These are phyloP conservation scores for Axinella damicornis DNA, from an alignment of 37 sponge, comb jelly and placozoan genomes.

Conservation along the genomic window DNA sequence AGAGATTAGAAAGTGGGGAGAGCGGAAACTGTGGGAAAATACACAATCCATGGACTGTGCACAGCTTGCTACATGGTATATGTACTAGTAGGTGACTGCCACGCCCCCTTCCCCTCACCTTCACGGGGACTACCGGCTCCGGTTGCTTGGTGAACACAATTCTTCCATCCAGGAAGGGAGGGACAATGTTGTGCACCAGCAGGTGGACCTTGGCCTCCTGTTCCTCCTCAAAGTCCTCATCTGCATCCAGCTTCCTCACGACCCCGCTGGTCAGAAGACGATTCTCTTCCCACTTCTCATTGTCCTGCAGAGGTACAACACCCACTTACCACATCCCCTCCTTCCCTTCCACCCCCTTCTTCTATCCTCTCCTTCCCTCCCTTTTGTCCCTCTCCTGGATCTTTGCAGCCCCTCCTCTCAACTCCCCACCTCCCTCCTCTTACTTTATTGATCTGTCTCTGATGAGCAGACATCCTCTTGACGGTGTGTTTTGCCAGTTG, in stretches of 20 bases:
- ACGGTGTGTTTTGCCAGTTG: slow-evolving; percentile 84
- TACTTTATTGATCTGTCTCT: slow-evolving; percentile 94
- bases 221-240: slow-evolving; percentile 96
- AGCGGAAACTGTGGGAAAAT: too few relatives aligned
- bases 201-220: slow-evolving; percentile 91
- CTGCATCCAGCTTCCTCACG: slow-evolving; percentile 73
- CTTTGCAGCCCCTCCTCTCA: neutral
- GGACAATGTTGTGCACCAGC: slow-evolving; percentile 98
- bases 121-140: slow-evolving; percentile 49
- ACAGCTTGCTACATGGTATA: too few relatives aligned
- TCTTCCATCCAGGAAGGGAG: slow-evolving; percentile 98
- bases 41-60: too few relatives aligned
- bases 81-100: neutral
- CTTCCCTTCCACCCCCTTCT: too few relatives aligned
- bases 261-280: slow-evolving; percentile 96
- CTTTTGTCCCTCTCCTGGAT: neutral
- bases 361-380: neutral
- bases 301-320: slow-evolving; percentile 66
- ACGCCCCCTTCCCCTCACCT: neutral
- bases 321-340: neutral
- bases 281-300: slow-evolving; percentile 98
- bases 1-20: too few relatives aligned
- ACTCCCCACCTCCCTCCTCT: neutral
- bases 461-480: slow-evolving; percentile 95
- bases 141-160: slow-evolving; percentile 91